A percentile compares a stretch with the other conserved stretches of the same genome.
Evolutionary conservation across 2,888 invertebrate species (phyloP).

Genomic region (Brassicogethes aeneus): DNA sequence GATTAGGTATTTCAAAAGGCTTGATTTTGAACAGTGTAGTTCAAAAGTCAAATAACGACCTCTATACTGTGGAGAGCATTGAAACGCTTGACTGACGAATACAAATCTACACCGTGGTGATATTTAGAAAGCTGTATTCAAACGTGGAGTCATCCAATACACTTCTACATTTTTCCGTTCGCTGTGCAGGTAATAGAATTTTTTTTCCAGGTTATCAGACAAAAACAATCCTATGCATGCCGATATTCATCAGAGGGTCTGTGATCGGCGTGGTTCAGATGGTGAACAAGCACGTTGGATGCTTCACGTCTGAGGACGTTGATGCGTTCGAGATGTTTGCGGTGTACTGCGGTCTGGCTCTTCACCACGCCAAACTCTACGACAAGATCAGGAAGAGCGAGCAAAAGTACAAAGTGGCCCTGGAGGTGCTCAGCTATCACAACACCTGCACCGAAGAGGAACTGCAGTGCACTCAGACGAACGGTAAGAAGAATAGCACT

Average conservation of each 20-base stretch:
- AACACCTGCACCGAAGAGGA: constrained; percentile 71
- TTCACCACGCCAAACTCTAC: constrained; percentile 78
- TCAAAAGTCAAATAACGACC: too few relatives aligned
- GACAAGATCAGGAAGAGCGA: constrained; percentile 75
- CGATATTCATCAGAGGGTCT: constrained; percentile 67
- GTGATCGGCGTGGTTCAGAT: constrained; percentile 84
- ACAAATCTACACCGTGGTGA: too few relatives aligned
- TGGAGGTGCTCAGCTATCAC: constrained; percentile 79
- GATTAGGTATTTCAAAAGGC: too few relatives aligned
- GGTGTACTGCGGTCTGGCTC: constrained; percentile 74
- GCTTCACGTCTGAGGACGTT: constrained; percentile 61
- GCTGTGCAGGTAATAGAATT: too few relatives aligned
- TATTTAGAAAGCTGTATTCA: too few relatives aligned
- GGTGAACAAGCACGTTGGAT: constrained; percentile 59
- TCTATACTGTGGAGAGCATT: too few relatives aligned
- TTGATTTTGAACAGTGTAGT: too few relatives aligned
- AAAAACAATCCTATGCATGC: constrained; percentile 76
- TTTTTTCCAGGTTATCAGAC: constrained; percentile 51
- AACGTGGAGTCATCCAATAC: too few relatives aligned
- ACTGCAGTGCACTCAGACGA: constrained; percentile 29
- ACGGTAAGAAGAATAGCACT: too few relatives aligned
- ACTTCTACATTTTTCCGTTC: too few relatives aligned
- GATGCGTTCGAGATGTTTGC: constrained; percentile 77
- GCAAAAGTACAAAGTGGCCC: constrained; percentile 71
- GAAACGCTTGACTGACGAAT: too few relatives aligned